These are phyloP conservation scores for Sesamia inferens DNA, from an alignment of 2,888 invertebrate genomes.

Conservation along the genomic window DNA sequence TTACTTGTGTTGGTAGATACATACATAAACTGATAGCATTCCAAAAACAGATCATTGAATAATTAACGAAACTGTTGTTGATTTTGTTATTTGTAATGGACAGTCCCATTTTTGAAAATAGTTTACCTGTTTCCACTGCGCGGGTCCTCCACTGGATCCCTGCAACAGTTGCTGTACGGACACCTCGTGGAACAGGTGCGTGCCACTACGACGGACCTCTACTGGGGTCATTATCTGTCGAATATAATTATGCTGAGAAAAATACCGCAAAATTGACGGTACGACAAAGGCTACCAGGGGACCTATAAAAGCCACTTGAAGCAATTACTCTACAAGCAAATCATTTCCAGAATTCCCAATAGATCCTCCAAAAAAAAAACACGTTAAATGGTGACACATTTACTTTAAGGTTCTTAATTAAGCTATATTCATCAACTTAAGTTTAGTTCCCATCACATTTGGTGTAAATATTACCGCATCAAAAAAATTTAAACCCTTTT, in stretches of 20 bases:
- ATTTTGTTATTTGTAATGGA: not conserved
- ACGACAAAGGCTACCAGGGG: not conserved
- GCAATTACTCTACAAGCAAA: too few relatives aligned
- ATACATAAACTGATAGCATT: not conserved
- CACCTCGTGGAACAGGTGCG: conserved; percentile 91
- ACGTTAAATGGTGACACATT: too few relatives aligned
- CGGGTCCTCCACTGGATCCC: conserved; percentile 86
- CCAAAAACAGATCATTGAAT: not conserved
- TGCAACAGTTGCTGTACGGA: conserved; percentile 88
- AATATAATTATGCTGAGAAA: not conserved
- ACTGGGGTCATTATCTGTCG: conserved; percentile 91
- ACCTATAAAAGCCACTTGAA: too few relatives aligned
- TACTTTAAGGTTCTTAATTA: too few relatives aligned
- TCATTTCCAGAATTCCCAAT: too few relatives aligned
- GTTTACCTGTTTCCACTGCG: conserved; percentile 84
- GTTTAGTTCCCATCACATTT: too few relatives aligned
- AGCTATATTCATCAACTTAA: too few relatives aligned
- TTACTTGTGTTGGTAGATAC: not conserved
- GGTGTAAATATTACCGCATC: too few relatives aligned
- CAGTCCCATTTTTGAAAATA: not conserved
- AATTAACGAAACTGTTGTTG: not conserved
- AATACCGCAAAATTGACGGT: not conserved
- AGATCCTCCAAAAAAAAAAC: too few relatives aligned
- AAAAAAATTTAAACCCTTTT: too few relatives aligned
- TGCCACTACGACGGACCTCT: conserved; percentile 91